These are phyloP conservation scores for Myiozetetes cayanensis DNA, from an alignment of 2,113 vertebrate species.

Conservation along the genomic window DNA sequence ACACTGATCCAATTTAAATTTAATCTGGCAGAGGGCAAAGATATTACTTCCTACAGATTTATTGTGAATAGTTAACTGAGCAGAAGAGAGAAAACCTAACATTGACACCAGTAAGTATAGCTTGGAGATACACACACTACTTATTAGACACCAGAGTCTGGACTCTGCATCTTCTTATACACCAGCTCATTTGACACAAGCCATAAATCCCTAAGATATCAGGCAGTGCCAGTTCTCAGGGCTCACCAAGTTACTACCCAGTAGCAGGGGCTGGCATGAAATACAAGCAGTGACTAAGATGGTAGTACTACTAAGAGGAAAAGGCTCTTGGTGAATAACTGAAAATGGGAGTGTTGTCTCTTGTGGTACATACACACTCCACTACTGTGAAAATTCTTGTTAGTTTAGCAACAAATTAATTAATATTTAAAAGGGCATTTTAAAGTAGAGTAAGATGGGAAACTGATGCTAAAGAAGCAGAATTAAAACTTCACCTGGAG, in stretches of 20 bases:
- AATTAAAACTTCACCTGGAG: background rate
- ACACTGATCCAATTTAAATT: background rate
- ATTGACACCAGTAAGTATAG: background rate
- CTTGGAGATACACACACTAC: background rate
- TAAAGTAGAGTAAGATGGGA: background rate
- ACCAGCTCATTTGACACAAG: background rate
- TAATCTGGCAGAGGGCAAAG: background rate
- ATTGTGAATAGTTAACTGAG: background rate
- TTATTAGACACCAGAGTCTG: background rate
- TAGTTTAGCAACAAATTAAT: background rate
- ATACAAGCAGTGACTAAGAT: background rate
- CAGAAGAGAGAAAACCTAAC: background rate
- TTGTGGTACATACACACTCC: background rate
- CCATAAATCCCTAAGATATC: background rate
- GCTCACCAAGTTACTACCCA: background rate
- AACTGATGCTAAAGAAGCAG: background rate
- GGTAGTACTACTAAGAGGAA: background rate
- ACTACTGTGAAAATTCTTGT: background rate
- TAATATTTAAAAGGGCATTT: background rate
- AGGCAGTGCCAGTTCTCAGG: accelerated
- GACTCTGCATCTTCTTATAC: background rate
- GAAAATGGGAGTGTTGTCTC: background rate
- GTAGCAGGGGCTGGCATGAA: background rate
- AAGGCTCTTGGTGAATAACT: background rate
- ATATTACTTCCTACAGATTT: background rate